These are phyloP conservation scores for Zeugodacus cucurbitae DNA, from an alignment of 1,140 invertebrate species.

Conservation along the genomic window DNA sequence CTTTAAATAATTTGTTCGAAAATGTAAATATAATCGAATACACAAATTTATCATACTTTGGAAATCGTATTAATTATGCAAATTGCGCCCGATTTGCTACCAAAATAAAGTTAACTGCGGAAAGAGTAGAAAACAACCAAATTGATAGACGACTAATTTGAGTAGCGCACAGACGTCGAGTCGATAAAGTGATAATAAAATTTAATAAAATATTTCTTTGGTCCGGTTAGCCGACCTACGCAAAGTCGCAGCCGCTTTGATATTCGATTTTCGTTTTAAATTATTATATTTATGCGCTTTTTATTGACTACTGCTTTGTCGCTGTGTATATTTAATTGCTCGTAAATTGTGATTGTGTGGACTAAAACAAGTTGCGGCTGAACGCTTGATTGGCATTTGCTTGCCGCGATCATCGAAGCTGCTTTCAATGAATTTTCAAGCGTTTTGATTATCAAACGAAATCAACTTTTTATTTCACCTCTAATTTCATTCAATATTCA, in stretches of 20 bases:
- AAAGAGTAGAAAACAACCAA: background rate
- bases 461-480: background rate
- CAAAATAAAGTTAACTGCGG: background rate
- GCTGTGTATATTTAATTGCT: background rate
- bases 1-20: background rate
- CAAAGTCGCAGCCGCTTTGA: slow-evolving; percentile 9
- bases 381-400: background rate
- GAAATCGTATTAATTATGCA: slow-evolving; percentile 58
- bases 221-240: background rate
- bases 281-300: background rate
- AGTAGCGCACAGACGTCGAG: background rate
- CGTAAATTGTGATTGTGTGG: background rate
- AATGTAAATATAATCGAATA: background rate
- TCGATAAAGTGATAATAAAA: background rate
- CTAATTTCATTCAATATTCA: background rate
- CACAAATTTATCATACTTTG: slow-evolving; percentile 39
- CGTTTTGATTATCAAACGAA: background rate
- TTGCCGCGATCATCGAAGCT: background rate
- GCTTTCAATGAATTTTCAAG: background rate
- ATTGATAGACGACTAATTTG: background rate
- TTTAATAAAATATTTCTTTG: background rate
- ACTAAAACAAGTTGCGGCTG: background rate
- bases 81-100: slow-evolving; percentile 45
- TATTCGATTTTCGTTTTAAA: background rate
- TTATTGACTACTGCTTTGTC: slow-evolving; percentile 19